phyloP scores from a whole-genome alignment of 2,888 invertebrate species.

The Tortrix viridana region DNA sequence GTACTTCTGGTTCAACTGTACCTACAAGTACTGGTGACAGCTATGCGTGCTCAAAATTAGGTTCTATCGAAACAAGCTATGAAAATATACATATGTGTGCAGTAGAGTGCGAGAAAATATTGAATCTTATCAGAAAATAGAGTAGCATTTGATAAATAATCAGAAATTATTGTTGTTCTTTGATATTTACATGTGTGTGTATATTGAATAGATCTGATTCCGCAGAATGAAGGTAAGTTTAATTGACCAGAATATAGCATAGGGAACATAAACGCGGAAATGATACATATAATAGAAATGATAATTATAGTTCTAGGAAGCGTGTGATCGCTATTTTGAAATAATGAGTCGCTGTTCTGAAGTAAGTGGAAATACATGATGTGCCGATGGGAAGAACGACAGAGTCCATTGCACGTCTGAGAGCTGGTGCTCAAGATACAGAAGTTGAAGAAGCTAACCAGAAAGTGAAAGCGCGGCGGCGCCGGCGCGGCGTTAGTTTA shows the following conservation, averaged over 20 bases:
- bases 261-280: slow-evolving; percentile 39
- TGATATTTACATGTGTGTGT: slow-evolving; percentile 74
- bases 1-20: slow-evolving; percentile 4
- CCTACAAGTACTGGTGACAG: slow-evolving; percentile 47
- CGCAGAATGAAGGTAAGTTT: slow-evolving; percentile 59
- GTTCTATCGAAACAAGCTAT: slow-evolving; percentile 72
- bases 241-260: slow-evolving; percentile 60
- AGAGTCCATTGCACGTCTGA: slow-evolving; percentile 35
- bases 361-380: slow-evolving; percentile 73
- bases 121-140: slow-evolving; percentile 76
- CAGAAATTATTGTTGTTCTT: slow-evolving; percentile 73
- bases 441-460: slow-evolving; percentile 62
- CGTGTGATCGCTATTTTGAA: slow-evolving; percentile 39
- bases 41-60: slow-evolving; percentile 71
- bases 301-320: slow-evolving; percentile 32
- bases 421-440: slow-evolving; percentile 13
- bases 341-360: slow-evolving; percentile 44
- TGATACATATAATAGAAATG: slow-evolving; percentile 32
- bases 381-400: slow-evolving; percentile 61
- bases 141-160: slow-evolving; percentile 73
- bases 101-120: slow-evolving; percentile 76
- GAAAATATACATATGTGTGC: slow-evolving; percentile 76
- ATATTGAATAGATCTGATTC: slow-evolving; percentile 68
- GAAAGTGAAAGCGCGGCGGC: slow-evolving; percentile 61
- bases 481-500: slow-evolving; percentile 69